Percentiles rank a stretch among this genome's conserved stretches.
Conservation (phyloP, 2,797 vertebrate species). For the Lutjanus argentimaculatus region DNA sequence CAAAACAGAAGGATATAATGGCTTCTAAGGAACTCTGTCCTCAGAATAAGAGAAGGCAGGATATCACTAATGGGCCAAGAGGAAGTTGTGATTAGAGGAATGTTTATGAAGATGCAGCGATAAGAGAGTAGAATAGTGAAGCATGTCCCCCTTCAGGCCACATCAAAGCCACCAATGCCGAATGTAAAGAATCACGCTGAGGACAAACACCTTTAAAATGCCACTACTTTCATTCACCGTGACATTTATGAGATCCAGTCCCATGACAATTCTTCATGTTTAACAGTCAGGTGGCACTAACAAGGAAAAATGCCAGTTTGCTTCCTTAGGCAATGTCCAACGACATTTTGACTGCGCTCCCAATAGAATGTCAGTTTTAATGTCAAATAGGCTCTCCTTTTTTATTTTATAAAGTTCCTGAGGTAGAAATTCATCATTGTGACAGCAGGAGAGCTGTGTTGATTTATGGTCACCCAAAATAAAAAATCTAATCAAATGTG, state of each 20-base stretch:
- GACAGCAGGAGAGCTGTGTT: not conserved
- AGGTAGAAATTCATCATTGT: not conserved
- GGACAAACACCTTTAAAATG: not conserved
- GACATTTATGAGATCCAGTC: conserved; percentile 27
- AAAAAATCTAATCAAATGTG: not conserved
- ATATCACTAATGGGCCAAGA: not conserved
- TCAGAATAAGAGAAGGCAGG: not conserved
- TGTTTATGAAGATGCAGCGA: conserved; percentile 16
- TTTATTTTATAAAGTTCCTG: not conserved
- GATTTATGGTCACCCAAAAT: not conserved
- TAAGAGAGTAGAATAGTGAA: not conserved
- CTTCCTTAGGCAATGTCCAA: not conserved
- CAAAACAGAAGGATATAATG: not conserved
- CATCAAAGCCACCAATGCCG: not conserved
- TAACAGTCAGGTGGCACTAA: not conserved
- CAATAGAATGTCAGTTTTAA: not conserved
- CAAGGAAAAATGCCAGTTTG: not conserved
- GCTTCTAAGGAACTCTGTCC: conserved; percentile 16
- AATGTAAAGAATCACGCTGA: conserved; percentile 5
- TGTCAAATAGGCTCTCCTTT: not conserved
- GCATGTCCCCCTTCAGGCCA: not conserved
- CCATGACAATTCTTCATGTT: not conserved
- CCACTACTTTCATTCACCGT: not conserved
- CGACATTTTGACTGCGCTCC: conserved; percentile 4
- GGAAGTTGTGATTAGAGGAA: conserved; percentile 34